phyloP scores from a whole-genome alignment of 2,113 vertebrate genomes.

The Grus americana region DNA sequence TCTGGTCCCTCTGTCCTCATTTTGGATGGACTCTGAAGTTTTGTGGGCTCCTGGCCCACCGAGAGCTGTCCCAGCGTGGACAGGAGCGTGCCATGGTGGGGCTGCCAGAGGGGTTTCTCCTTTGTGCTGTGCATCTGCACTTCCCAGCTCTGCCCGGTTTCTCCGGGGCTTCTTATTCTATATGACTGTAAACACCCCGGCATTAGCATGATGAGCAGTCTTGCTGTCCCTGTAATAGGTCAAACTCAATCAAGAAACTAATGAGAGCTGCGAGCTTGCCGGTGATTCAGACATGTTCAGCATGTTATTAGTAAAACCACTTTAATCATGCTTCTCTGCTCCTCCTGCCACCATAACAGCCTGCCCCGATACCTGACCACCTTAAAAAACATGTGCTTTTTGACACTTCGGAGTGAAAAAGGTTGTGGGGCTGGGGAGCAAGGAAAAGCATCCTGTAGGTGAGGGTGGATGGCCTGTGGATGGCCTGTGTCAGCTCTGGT shows the following conservation, averaged over 20 bases:
- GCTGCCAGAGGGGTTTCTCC: neutral
- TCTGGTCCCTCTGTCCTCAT: neutral
- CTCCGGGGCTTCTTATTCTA: neutral
- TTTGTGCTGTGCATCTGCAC: neutral
- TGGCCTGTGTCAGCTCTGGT: neutral
- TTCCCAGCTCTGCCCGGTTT: neutral
- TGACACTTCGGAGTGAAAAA: rapidly evolving
- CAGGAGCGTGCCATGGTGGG: neutral
- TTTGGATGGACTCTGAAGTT: neutral
- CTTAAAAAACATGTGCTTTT: neutral
- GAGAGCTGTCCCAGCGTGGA: neutral
- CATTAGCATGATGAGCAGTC: constrained; percentile 13
- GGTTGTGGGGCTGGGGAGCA: too few species aligned
- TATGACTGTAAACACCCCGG: neutral
- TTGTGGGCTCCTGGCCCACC: neutral
- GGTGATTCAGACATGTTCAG: neutral
- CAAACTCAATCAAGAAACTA: neutral
- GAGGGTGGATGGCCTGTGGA: neutral
- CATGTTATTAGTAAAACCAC: neutral
- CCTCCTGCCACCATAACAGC: neutral
- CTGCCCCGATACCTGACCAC: neutral
- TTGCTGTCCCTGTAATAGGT: neutral
- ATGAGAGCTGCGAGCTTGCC: neutral
- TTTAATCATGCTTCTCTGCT: neutral
- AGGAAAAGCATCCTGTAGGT: neutral